Conservation (phyloP, 2,888 invertebrate genomes). For the Apodemia zela region DNA sequence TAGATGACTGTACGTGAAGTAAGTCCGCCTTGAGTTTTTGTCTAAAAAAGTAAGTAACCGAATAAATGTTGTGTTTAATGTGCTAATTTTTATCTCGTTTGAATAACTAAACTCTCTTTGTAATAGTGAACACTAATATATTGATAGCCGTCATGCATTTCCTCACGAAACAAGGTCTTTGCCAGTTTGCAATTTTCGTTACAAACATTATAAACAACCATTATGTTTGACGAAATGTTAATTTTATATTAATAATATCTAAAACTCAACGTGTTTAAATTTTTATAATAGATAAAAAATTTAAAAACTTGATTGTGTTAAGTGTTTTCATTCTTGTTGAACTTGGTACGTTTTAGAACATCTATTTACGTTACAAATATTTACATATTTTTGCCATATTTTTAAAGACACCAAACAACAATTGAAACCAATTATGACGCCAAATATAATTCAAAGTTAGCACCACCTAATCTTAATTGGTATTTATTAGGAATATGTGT, state of each 20-base stretch:
- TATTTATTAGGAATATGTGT: conserved; percentile 69
- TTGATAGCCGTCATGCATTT: not conserved
- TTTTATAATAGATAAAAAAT: not conserved
- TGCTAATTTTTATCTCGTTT: not conserved
- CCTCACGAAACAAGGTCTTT: conserved; percentile 46
- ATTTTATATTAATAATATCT: not conserved
- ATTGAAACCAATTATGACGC: conserved; percentile 7
- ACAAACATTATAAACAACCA: conserved; percentile 12
- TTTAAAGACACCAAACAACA: conserved; percentile 10
- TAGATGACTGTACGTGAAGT: conserved; percentile 72
- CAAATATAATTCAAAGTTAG: not conserved
- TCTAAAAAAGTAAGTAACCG: conserved; percentile 56
- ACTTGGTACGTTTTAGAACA: not conserved
- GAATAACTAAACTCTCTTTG: not conserved
- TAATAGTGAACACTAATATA: not conserved
- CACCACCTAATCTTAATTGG: conserved; percentile 54
- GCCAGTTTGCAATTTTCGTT: conserved; percentile 17
- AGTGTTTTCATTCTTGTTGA: too few relatives aligned
- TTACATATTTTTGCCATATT: conserved; percentile 5
- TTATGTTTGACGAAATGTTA: conserved; percentile 1
- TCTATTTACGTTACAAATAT: not conserved
- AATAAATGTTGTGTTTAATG: not conserved
- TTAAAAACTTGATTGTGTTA: too few relatives aligned
- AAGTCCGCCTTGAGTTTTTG: conserved; percentile 64
- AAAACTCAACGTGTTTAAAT: not conserved